Base-by-base conservation (phyloP, 2,113 vertebrate species). In the human region DNA sequence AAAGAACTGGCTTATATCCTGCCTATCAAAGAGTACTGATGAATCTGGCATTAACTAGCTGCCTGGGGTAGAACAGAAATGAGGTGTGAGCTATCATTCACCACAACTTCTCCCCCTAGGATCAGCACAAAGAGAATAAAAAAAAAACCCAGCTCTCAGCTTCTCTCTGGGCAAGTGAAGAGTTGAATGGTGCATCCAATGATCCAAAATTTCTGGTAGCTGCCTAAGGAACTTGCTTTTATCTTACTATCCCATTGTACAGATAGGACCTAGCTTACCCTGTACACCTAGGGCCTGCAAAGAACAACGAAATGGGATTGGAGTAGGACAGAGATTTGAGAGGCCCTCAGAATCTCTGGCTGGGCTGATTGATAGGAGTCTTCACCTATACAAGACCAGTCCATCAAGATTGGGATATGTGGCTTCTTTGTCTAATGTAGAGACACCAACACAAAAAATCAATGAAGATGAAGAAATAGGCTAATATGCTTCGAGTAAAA, bases 271-370 rank as follows among this genome's bases (percentile, higher is more conserved):
- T 7, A 2, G n/a, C 3, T 40, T 85, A 61, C 11, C 32, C 10
- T 64, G 32, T 0, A 50, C 20, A 22, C 1, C 0, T 22, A 48
- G 7, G 22, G 1, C 14, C 7, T 38, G 2, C 16, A 38, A n/a
- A 48, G 40, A 17, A 48, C 20, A 45, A 73, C 14, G 1, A 48
- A 61, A 20, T 20, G 45, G 16, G 6, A 1, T 48, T 73, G 43
- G 22, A 75, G 16, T 17, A 35, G 16, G 17, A 35, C 8, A n/a
- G 57, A 73, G 6, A 4, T 50, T 75, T 40, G 8, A 48, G 14
- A 75, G 50, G 2, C 27, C 6, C 13, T 5, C 30, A 9, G 9
- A 38, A 64, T 48, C 11, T 75, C 52, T 61, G 4, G 2, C 32
- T 84, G 8, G 10, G 55, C 18, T 50, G 43, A 50, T 11, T 27